Evolutionary conservation across 1,140 invertebrate genomes (phyloP).

Genomic region (Calycopis cecrops): DNA sequence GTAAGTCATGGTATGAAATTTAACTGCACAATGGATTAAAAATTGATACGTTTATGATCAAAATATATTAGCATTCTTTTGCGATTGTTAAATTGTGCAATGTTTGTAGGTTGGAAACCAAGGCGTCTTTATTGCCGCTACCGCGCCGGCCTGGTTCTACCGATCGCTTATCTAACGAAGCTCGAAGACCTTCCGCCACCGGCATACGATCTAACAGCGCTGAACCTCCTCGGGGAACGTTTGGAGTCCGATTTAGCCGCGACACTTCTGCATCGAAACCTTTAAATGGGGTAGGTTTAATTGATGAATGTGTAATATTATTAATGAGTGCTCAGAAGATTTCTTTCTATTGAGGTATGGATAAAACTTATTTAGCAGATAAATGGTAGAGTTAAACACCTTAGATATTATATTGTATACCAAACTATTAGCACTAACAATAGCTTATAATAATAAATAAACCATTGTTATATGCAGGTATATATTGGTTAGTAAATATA

Average conservation of each 20-base stretch:
- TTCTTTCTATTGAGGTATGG: too few species aligned
- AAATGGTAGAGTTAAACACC: too few species aligned
- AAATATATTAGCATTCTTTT: not conserved
- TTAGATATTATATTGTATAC: too few species aligned
- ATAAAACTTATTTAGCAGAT: too few species aligned
- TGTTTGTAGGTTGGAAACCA: conserved; percentile 39
- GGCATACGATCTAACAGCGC: conserved; percentile 50
- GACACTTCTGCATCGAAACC: conserved; percentile 57
- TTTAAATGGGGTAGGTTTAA: conserved; percentile 38
- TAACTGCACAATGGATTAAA: not conserved
- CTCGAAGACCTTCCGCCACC: conserved; percentile 39
- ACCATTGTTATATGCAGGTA: too few species aligned
- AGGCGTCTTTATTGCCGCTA: conserved; percentile 50
- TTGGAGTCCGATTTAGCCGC: conserved; percentile 41
- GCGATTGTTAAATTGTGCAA: not conserved
- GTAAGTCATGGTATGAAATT: conserved; percentile 26
- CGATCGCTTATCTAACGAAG: conserved; percentile 49
- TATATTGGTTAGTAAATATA: too few species aligned
- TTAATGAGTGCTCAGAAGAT: too few species aligned
- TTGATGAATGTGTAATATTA: conserved; percentile 11
- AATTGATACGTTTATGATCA: not conserved
- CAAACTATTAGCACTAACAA: too few species aligned
- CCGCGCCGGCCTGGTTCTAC: conserved; percentile 47
- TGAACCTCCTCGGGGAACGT: conserved; percentile 43
- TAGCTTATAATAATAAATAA: too few species aligned